A percentile compares a stretch with the other conserved stretches of the same genome.
These are phyloP conservation scores for Orchestia grillus DNA, from an alignment of 1,140 invertebrate species.

Conservation along the genomic window DNA sequence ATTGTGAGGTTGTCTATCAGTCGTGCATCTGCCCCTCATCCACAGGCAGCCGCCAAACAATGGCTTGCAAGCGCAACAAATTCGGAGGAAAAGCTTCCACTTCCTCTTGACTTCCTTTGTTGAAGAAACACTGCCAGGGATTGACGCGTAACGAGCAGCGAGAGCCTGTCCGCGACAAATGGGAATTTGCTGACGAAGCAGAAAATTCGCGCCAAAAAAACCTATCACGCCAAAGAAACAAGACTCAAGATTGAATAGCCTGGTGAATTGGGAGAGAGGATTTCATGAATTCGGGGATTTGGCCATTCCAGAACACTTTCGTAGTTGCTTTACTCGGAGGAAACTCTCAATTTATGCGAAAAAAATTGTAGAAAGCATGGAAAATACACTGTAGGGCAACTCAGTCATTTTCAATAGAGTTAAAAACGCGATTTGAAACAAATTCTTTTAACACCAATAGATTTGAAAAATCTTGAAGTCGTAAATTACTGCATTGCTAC, in stretches of 20 bases:
- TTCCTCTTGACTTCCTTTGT: conserved; percentile 30
- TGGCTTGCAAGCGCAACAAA: conserved; percentile 31
- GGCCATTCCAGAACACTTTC: not conserved
- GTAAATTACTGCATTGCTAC: not conserved
- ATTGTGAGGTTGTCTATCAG: conserved; percentile 19
- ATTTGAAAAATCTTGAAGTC: not conserved
- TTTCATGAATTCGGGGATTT: not conserved
- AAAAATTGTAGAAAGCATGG: not conserved
- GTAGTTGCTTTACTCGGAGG: not conserved
- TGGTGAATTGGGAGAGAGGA: conserved; percentile 1
- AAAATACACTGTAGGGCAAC: not conserved
- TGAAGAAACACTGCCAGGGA: conserved; percentile 45
- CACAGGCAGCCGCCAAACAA: conserved; percentile 6
- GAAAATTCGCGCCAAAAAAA: conserved; percentile 10
- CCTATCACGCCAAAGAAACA: not conserved
- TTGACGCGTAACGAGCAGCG: conserved; percentile 27
- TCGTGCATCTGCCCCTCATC: conserved; percentile 14
- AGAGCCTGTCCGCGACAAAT: conserved; percentile 21
- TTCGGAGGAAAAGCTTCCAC: conserved; percentile 23
- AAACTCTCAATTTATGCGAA: not conserved
- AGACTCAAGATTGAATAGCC: conserved; percentile 10
- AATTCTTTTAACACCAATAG: not conserved
- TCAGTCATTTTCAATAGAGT: not conserved
- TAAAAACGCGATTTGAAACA: not conserved
- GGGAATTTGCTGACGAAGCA: conserved; percentile 28